Base-by-base conservation (phyloP, 2,888 invertebrate species). In the Argynnis bischoffii region DNA sequence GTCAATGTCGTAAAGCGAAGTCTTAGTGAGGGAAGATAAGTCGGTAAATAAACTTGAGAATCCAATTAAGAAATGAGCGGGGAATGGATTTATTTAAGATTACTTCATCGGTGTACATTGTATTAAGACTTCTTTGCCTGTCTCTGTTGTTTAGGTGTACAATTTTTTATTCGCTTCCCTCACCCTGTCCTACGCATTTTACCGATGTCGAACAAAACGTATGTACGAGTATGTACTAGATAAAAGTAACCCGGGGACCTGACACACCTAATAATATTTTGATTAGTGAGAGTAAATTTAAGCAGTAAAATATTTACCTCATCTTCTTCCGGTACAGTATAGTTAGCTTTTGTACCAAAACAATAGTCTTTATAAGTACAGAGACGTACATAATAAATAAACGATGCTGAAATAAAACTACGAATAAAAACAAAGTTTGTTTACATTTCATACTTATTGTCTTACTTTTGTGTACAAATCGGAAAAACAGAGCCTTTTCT, bases 1-100 rank as follows among this genome's bases (percentile, higher is more conserved):
- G 82, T 83, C 80, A 79, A 79, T 79, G 82, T 86, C 86, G 85
- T 89, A 85, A 89, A 88, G 82, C 78, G 79, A 82, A 83, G 79
- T 77, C 79, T 82, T 83, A 85, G 84, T 86, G 82, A 82, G 84
- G 85, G 79, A 81, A 84, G 85, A 87, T 88, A 87, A 85, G 81
- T 86, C 83, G 85, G 85, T 88, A 88, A 89, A 88, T 89, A 86
- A 90, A 89, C 87, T 88, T 85, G 84, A 88, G 88, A 87, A 88
- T 87, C 85, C 89, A 90, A 91, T 91, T 89, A 90, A 89, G 88
- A 87, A 89, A 89, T 89, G 87, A 87, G 83, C 80, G 83, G 79
- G 79, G 82, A 83, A 82, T 79, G 85, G 88, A 88, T 89, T 90
- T 87, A 83, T 87, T 84, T 78, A 73, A 84, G 81, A 81, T 81